These are phyloP conservation scores for Tetragnatha montana DNA, from an alignment of 2,888 invertebrate genomes.

Conservation along the genomic window DNA sequence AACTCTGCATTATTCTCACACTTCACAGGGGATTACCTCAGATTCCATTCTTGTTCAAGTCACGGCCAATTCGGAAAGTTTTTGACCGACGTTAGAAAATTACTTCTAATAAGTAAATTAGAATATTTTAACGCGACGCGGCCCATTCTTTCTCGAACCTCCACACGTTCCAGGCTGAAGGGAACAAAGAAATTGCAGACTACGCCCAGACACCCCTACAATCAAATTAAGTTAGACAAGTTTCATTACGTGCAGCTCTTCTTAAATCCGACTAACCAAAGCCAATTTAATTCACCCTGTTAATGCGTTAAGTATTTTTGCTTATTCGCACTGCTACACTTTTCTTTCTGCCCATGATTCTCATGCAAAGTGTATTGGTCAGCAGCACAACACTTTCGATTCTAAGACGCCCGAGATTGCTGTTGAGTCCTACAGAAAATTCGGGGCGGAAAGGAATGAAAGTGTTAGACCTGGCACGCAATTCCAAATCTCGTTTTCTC, in stretches of 20 bases:
- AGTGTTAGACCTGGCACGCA: neutral
- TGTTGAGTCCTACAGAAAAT: neutral
- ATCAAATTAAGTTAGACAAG: neutral
- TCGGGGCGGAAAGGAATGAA: neutral
- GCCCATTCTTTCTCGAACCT: neutral
- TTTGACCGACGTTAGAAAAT: no score
- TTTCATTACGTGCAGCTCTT: neutral
- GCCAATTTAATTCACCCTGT: neutral
- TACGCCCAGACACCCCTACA: neutral
- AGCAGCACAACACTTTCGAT: neutral
- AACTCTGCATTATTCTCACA: no score
- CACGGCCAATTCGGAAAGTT: no score
- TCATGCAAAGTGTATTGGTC: neutral
- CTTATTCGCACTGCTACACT: neutral
- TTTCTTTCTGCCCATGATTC: neutral
- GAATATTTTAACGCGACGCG: neutral
- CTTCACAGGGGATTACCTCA: no score
- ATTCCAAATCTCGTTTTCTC: conserved; percentile 28
- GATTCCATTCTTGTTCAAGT: no score
- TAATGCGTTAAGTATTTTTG: neutral
- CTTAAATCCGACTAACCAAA: neutral
- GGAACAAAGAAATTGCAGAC: conserved; percentile 15
- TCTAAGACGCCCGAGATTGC: no score
- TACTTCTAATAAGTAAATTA: no score
- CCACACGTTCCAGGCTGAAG: neutral